Conservation (phyloP, 2,113 vertebrate species). For the Sitta europaea region DNA sequence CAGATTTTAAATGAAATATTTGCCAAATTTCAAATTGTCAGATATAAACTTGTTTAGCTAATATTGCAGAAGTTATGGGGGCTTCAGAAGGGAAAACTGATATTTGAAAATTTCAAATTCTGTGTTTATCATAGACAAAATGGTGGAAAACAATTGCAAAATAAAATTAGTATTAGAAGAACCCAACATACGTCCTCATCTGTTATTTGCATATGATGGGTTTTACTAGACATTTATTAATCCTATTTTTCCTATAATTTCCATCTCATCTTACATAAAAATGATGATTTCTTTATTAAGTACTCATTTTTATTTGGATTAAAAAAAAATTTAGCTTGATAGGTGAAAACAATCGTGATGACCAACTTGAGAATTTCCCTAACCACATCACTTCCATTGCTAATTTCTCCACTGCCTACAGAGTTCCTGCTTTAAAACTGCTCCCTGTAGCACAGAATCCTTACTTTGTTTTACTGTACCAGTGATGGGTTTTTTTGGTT, state of each 20-base stretch:
- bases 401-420: not conserved
- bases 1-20: not conserved
- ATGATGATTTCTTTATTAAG: not conserved
- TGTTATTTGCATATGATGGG: not conserved
- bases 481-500: not conserved
- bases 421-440: not conserved
- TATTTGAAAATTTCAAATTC: not conserved
- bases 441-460: not conserved
- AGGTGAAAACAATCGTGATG: rapidly evolving
- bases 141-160: not conserved
- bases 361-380: not conserved
- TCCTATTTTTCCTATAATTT: not conserved
- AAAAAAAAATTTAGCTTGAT: rapidly evolving
- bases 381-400: not conserved
- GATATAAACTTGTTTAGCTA: not conserved
- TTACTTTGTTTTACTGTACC: not conserved
- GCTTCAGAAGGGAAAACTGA: not conserved
- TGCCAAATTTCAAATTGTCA: not conserved
- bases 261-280: not conserved
- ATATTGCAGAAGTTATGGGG: not conserved
- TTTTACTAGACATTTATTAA: not conserved
- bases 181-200: rapidly evolving
- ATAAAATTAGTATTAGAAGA: not conserved
- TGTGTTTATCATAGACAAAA: not conserved
- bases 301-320: not conserved